Base-by-base conservation (phyloP, 1,140 invertebrate genomes). In the Psilanteris sp. region DNA sequence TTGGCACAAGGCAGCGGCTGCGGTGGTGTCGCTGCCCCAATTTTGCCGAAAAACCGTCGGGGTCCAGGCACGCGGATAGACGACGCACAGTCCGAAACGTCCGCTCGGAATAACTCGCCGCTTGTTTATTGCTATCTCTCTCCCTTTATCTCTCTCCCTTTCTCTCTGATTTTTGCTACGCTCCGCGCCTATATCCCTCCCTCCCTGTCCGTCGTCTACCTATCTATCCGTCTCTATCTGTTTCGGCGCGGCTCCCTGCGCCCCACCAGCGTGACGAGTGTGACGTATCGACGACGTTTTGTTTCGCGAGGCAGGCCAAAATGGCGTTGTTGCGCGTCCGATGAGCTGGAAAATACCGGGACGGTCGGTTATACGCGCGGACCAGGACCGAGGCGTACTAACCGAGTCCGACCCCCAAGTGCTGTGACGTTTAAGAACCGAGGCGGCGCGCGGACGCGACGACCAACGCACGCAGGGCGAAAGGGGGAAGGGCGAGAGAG, bases 381-480 rank as follows among this genome's bases (percentile, higher is more conserved):
- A 78, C 84, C 81, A 84, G 81, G 84, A 82, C 83, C 62, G 62
- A 68, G 83, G 83, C 83, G 81, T 82, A 85, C 81, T 83, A 80
- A 66, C 82, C 75, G 77, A 73, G 76, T 83, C 81, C 50, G 81
- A 81, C 79, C 81, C 81, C 81, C 83, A 84, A 83, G 83, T 84
- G 81, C 78, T 83, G 83, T 79, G 83, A 82, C 81, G 83, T 54
- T 84, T 84, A 83, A 83, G 83, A 84, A 84, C 80, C 77, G 70
- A 59, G 31, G 48, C 46, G 52, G 34, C 59, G 52, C 74, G 72
- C 54, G 57, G 64, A 57, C 44, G 57, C 55, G 43, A 64, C 37
- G 44, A 61, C 32, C 34, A 50, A 68, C 36, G 52, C 15, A 18
- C 16, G 15, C 29, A 7, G 27, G 2, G 2, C n/a, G n/a, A n/a